Evolutionary conservation across 2,113 vertebrate species (phyloP), one percentile per base, ranked within the genome.

Genomic region (Ictalurus punctatus): DNA sequence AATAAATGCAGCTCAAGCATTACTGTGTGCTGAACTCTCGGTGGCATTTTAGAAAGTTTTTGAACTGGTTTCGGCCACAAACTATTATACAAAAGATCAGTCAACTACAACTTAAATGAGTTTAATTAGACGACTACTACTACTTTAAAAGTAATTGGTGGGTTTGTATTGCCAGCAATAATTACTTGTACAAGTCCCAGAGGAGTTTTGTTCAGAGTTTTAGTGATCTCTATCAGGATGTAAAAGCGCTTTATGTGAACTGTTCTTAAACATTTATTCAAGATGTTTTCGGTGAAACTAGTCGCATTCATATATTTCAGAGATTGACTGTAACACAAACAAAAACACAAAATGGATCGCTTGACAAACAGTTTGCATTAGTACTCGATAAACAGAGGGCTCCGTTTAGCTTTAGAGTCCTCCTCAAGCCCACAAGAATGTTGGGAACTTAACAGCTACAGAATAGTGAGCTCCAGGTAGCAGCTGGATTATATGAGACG

Each of bases 31-130:
- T 34, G 52, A 56, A 21, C 14, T 30, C 17, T 10, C 8, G 27
- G 71, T 40, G 71, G 44, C 37, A 40, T 74, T 74, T 44, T 76
- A 76, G 74, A 78, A 25, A 10, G 7, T 34, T 17, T 59, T 59
- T 56, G 2, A 59, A 82, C n/a, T 59, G 80, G n/a, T 82, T 82
- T 59, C n/a, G 59, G 80, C n/a, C 54, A 37, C 80, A 79, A 79
- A 79, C 5, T 27, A 17, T 52, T 79, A 16, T 0, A 79, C 44
- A 82, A 23, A 82, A 82, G 3, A 37, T 59, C 79, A 82, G 27
- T 80, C 14, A 8, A 59, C n/a, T 34, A 10, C 79, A 9, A 58
- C 54, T 37, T 82, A 37, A 34, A 54, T 58, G 2, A 27, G 4
- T 82, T 82, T 82, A 82, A 59, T 59, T 34, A 21, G 52, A 58